Base-by-base conservation (phyloP, 1,140 invertebrate genomes). In the Trigoniulus corallinus region DNA sequence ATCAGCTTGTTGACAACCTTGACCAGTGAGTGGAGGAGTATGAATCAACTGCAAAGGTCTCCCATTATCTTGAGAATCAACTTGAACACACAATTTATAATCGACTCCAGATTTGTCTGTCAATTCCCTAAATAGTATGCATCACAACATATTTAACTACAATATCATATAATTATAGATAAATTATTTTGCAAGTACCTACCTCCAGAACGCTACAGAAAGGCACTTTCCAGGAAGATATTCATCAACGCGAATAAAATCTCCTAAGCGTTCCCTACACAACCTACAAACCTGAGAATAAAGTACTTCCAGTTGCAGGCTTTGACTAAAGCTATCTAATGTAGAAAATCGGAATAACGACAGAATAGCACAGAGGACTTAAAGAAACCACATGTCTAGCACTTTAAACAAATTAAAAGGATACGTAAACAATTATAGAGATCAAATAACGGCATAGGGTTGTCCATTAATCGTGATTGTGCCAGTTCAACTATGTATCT, bases 201-300 rank as follows among this genome's bases (percentile, higher is more conserved):
- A 80, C 77, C 82, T 81, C 92, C 93, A 98, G 70, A 96, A 98
- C 0, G 88, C 91, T 10, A 97, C 78, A 12, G 84, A 80, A 18
- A 98, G 70, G 61, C 81, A 82, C 59, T 82, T 82, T 18, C 92
- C 92, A 29, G 87, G 81, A 34, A 77, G 73, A 65, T 98, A 97
- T 64, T 92, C 87, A 61, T 95, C 92, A 26, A 97, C 85, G 56
- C 82, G 79, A 45, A 97, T 81, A 61, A 91, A 86, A 58, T 88
- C 83, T 41, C 89, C 86, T 7, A 97, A 67, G 22, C 92, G 72
- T 61, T 94, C 88, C 48, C 82, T 72, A 59, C 86, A 88, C 29
- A 97, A 67, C 42, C 88, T 72, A 52, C 66, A 58, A 41, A 64
- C 61, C 70, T 98, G 94, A 13, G 89, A 93, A 63, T 94, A 92